These are phyloP conservation scores for Pampus argenteus DNA, from an alignment of 2,797 vertebrate genomes.

Conservation along the genomic window DNA sequence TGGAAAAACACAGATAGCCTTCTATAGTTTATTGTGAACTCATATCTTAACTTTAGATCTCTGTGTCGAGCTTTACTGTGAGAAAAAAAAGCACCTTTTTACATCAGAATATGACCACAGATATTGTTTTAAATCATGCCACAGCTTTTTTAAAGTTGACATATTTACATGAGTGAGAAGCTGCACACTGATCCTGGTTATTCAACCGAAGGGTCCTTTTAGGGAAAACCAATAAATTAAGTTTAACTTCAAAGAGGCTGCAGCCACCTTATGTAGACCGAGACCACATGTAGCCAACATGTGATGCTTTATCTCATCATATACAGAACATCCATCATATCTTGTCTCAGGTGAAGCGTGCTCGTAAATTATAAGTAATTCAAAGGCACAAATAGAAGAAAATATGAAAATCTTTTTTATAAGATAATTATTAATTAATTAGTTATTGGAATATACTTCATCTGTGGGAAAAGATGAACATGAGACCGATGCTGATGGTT, in stretches of 20 bases:
- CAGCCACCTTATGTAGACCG: not conserved
- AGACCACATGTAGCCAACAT: slow-evolving; percentile 9
- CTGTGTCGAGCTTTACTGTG: not conserved
- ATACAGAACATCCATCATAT: not conserved
- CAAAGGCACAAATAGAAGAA: not conserved
- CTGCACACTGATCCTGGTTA: not conserved
- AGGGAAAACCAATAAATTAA: not conserved
- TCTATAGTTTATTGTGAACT: slow-evolving; percentile 44
- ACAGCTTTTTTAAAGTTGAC: not conserved
- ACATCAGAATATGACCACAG: slow-evolving; percentile 11
- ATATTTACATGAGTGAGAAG: too few relatives aligned
- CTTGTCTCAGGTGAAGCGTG: not conserved
- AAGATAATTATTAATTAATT: too few relatives aligned
- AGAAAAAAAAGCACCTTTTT: slow-evolving; percentile 36
- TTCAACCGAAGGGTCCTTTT: not conserved
- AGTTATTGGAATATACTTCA: not conserved
- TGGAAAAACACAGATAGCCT: slow-evolving; percentile 71
- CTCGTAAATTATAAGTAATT: not conserved
- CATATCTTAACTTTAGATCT: slow-evolving; percentile 49
- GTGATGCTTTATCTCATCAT: not conserved
- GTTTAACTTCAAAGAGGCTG: not conserved
- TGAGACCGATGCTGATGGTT: too few relatives aligned
- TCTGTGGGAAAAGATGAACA: not conserved
- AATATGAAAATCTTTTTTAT: too few relatives aligned
- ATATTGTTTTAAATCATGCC: slow-evolving; percentile 2